phyloP scores from a whole-genome alignment of 2,113 vertebrate genomes.

The Pterocles gutturalis region DNA sequence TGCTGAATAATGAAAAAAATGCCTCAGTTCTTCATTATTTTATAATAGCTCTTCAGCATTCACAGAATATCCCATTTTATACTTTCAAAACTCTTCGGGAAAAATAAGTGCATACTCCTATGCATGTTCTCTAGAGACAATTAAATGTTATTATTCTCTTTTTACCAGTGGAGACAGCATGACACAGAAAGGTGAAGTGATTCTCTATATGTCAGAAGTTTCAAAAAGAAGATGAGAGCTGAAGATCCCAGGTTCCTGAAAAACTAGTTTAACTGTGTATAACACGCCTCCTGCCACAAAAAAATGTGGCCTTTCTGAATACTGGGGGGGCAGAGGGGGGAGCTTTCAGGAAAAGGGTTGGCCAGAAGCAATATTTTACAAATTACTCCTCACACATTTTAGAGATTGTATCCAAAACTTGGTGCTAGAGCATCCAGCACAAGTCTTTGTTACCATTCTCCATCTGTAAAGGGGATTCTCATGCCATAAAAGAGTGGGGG shows the following conservation, averaged over 20 bases:
- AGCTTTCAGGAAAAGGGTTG: background rate
- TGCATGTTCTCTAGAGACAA: background rate
- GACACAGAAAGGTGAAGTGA: background rate
- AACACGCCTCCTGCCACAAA: background rate
- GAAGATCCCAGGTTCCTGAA: background rate
- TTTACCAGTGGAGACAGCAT: background rate
- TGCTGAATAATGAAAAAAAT: background rate
- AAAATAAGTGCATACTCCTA: background rate
- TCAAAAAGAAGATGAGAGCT: background rate
- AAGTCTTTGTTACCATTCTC: background rate
- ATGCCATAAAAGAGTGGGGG: background rate
- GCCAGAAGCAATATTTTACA: background rate
- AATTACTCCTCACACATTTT: background rate
- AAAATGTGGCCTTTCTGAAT: background rate
- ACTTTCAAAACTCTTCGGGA: background rate
- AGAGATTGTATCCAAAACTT: background rate
- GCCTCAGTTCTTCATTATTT: background rate
- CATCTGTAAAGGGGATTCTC: background rate
- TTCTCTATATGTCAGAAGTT: background rate
- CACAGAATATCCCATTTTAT: background rate
- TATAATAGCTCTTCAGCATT: background rate
- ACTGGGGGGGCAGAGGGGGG: background rate
- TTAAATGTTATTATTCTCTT: background rate
- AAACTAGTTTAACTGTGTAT: background rate
- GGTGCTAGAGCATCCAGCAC: background rate